Evolutionary conservation across 2,888 invertebrate genomes (phyloP), one percentile per base, ranked within the genome.

Genomic region (Anorthoa munda): DNA sequence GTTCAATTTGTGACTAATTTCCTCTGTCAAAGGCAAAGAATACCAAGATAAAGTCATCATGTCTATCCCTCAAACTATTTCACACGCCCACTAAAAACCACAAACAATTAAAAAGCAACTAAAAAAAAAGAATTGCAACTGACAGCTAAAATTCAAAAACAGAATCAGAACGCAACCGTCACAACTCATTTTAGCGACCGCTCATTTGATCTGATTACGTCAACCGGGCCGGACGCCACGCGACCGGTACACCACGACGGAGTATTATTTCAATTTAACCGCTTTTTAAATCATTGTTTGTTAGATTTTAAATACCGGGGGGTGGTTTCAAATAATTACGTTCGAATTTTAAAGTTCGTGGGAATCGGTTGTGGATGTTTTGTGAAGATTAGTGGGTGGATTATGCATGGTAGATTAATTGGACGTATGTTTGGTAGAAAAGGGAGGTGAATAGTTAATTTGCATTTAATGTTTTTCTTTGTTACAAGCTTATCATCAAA

Each of bases 221-320:
- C 79, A 51, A 31, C 26, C 48, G 17, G 56, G 11, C 50, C 68
- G 81, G 78, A 61, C 75, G 81, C 75, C 83, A 81, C 84, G 79
- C 79, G 86, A 69, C 77, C 82, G 68, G 66, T 84, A 74, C 82
- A 55, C 46, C 64, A 68, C 74, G 48, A 68, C 74, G 48, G 23
- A 76, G 75, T 85, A 84, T 86, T 84, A 86, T 84, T 87, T 86
- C 74, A 87, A 85, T 88, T 89, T 90, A 91, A 90, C 89, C 88
- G 83, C 85, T 82, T 88, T 88, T 83, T 81, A 86, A 87, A 88
- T 85, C 81, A 90, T 93, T 93, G 93, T 93, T 91, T 91, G 90
- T 84, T 67, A 88, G 87, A 88, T 90, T 92, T 91, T 89, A 87
- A 92, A 90, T 88, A 59, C 74, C 63, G 56, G 76, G 75, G 86